Evolutionary conservation across 2,888 invertebrate genomes (phyloP), one percentile per base, ranked within the genome.

Genomic region (Cynaeus angustus): DNA sequence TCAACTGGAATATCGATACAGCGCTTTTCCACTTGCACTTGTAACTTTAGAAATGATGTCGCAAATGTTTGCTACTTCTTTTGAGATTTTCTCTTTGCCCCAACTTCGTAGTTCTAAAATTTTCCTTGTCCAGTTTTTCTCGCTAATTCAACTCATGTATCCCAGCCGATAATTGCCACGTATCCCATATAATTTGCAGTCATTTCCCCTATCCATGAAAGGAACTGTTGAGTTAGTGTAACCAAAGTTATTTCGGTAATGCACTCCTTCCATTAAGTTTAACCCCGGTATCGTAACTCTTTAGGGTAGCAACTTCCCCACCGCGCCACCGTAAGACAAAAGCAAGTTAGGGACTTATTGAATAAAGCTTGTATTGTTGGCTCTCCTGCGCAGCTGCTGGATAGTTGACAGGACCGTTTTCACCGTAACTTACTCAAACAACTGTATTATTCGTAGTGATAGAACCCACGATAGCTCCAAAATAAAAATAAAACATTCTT

Each of bases 211-310:
- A 71, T 74, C 70, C 38, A 58, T 52, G 68, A 69, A 74, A 72
- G 72, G 70, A 73, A 73, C 74, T 72, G 72, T 72, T 74, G 75
- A 80, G 77, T 80, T 77, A 77, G 78, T 79, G 79, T 80, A 81
- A 79, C 82, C 82, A 78, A 83, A 83, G 82, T 83, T 83, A 83
- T 83, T 83, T 80, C 78, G 78, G 82, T 83, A 83, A 83, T 83
- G 83, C 82, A 83, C 82, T 82, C 79, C 80, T 79, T 79, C 80
- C 80, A 80, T 80, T 80, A 79, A 70, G 66, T 70, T 67, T 70
- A 70, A 70, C 70, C 66, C 70, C 58, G 70, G 56, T 74, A 74
- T 76, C 77, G 78, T 78, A 78, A 78, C 77, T 78, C 78, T 77
- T 75, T 67, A 45, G 68, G 75, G 74, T 74, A 74, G 76, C 68